Percentiles rank a stretch among this genome's conserved stretches.
Evolutionary conservation across 2,888 invertebrate species (phyloP).

Genomic region (Dynastes hyllus): DNA sequence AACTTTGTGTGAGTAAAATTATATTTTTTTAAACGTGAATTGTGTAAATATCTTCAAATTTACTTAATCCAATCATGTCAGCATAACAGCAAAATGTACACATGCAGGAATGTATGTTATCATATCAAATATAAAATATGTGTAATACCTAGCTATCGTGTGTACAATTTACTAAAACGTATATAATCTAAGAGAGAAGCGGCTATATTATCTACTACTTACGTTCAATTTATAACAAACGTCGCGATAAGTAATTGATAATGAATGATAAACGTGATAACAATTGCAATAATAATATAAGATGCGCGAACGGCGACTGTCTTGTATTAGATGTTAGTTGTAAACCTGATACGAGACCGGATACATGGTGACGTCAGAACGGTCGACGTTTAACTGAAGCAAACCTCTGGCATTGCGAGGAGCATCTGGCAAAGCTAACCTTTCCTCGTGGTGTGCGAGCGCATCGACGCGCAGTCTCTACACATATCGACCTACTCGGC

Average conservation of each 20-base stretch:
- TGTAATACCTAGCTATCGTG: not conserved
- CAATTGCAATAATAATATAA: constrained; percentile 4
- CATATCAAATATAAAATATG: no score
- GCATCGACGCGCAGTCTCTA: constrained; percentile 63
- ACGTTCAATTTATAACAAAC: constrained; percentile 25
- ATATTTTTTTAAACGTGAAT: no score
- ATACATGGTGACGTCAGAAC: constrained; percentile 61
- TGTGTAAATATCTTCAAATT: no score
- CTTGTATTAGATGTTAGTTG: constrained; percentile 26
- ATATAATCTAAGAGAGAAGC: not conserved
- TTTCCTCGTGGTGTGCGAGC: constrained; percentile 61
- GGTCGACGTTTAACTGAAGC: constrained; percentile 58
- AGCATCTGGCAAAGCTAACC: constrained; percentile 59
- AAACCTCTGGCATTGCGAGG: constrained; percentile 57
- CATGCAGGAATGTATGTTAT: not conserved
- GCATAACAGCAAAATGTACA: no score
- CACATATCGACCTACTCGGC: constrained; percentile 62
- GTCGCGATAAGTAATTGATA: constrained; percentile 6
- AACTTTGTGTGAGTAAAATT: no score
- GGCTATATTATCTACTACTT: constrained; percentile 1
- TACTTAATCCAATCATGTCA: no score
- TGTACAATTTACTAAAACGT: not conserved
- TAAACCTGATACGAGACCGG: constrained; percentile 52
- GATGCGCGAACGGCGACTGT: constrained; percentile 3
- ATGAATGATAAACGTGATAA: constrained; percentile 1